These are phyloP conservation scores for Tipula lateralis DNA, from an alignment of 2,888 invertebrate species.

Conservation along the genomic window DNA sequence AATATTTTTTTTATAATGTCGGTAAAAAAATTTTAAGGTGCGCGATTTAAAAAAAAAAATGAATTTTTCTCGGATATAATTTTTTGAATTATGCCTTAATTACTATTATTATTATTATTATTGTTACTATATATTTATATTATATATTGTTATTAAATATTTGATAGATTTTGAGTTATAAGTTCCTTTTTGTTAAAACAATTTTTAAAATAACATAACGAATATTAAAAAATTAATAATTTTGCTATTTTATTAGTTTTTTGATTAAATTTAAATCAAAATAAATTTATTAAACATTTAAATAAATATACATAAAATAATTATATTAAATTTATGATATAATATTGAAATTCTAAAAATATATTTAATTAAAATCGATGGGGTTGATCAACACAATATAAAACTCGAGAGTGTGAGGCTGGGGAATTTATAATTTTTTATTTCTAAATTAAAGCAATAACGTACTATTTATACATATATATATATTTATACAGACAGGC, in stretches of 20 bases:
- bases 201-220: not conserved
- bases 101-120: slow-evolving; percentile 7
- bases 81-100: slow-evolving; percentile 6
- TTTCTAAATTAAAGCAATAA: not conserved
- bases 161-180: slow-evolving; percentile 20
- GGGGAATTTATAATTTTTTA: not conserved
- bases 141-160: slow-evolving; percentile 20
- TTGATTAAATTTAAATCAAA: slow-evolving; percentile 2
- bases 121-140: slow-evolving; percentile 6
- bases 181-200: not conserved
- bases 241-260: not conserved
- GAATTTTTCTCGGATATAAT: not conserved
- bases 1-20: not conserved
- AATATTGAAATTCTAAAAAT: not conserved
- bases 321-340: not conserved
- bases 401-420: not conserved
- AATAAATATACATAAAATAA: not conserved
- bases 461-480: not conserved
- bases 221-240: not conserved
- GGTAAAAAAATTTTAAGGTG: not conserved
- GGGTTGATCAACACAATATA: slow-evolving; percentile 7
- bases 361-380: not conserved
- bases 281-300: not conserved
- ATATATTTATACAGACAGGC: not conserved
- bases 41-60: not conserved